These are phyloP conservation scores for Cryptus viduatorius DNA, from an alignment of 2,888 invertebrate species.

Conservation along the genomic window DNA sequence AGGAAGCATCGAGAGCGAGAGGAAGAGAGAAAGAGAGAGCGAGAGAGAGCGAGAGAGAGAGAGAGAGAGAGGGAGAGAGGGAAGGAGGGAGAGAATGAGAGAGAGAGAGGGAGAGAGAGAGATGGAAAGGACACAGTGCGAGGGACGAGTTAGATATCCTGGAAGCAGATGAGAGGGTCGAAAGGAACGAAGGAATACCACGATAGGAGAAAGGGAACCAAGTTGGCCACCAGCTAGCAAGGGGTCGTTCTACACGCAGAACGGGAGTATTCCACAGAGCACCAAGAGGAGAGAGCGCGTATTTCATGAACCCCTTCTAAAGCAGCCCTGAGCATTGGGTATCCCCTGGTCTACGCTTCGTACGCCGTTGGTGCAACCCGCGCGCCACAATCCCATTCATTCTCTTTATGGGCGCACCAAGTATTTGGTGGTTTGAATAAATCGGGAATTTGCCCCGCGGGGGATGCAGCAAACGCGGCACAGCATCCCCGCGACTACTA, in stretches of 20 bases:
- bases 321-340: constrained; percentile 77
- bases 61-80: constrained; percentile 40
- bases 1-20: constrained; percentile 42
- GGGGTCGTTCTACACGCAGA: constrained; percentile 43
- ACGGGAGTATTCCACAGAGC: constrained; percentile 51
- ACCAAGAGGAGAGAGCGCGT: constrained; percentile 74
- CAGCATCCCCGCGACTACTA: not conserved
- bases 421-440: constrained; percentile 83
- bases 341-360: constrained; percentile 30
- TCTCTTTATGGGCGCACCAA: constrained; percentile 82
- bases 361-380: constrained; percentile 71
- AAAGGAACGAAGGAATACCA: constrained; percentile 66
- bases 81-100: constrained; percentile 45
- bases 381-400: constrained; percentile 82
- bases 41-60: constrained; percentile 49
- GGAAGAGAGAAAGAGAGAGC: constrained; percentile 47
- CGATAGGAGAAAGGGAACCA: constrained; percentile 54
- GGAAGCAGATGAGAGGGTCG: constrained; percentile 67
- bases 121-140: constrained; percentile 52
- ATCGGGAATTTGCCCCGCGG: constrained; percentile 80
- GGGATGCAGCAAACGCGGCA: constrained; percentile 64
- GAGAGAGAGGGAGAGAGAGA: constrained; percentile 57
- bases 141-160: constrained; percentile 59
- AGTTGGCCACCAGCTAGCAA: constrained; percentile 64
- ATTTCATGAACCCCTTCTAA: constrained; percentile 81